Percentiles rank a stretch among this genome's conserved stretches.
phyloP scores from a whole-genome alignment of 1,140 invertebrate genomes.

The Drosophila rufa region DNA sequence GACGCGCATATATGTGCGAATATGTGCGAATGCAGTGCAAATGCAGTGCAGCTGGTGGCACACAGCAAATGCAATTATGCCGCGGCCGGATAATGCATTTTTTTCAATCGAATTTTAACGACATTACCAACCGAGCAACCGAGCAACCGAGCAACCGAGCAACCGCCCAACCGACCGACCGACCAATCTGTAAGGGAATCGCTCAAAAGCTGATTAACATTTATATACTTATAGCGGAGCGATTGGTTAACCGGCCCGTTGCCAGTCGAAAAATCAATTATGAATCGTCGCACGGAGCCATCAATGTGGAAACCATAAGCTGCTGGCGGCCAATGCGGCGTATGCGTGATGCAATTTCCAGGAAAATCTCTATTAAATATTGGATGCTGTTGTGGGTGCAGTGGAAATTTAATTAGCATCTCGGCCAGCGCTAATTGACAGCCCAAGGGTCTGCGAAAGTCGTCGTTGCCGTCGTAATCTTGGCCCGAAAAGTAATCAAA shows the following conservation, averaged over 20 bases:
- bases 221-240: conserved; percentile 30
- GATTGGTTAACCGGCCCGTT: conserved; percentile 18
- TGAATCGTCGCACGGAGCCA: conserved; percentile 9
- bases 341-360: conserved; percentile 34
- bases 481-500: conserved; percentile 71
- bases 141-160: conserved; percentile 1
- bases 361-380: conserved; percentile 16
- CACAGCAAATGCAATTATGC: conserved; percentile 62
- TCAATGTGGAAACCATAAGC: conserved; percentile 14
- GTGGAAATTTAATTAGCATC: conserved; percentile 61
- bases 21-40: conserved; percentile 4
- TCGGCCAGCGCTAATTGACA: conserved; percentile 61
- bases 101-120: conserved; percentile 40
- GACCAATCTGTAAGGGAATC: conserved; percentile 26
- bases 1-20: conserved; percentile 17
- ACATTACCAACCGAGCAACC: conserved; percentile 13
- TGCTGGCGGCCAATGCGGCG: conserved; percentile 22
- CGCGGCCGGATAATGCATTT: conserved; percentile 31
- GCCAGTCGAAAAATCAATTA: conserved; percentile 40
- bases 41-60: conserved; percentile 54
- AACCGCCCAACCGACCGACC: background rate
- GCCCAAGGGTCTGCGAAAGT: conserved; percentile 23
- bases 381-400: conserved; percentile 5
- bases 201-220: conserved; percentile 43
- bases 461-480: conserved; percentile 25